Conservation (phyloP, 2,113 vertebrate species). For the Entelurus aequoreus region DNA sequence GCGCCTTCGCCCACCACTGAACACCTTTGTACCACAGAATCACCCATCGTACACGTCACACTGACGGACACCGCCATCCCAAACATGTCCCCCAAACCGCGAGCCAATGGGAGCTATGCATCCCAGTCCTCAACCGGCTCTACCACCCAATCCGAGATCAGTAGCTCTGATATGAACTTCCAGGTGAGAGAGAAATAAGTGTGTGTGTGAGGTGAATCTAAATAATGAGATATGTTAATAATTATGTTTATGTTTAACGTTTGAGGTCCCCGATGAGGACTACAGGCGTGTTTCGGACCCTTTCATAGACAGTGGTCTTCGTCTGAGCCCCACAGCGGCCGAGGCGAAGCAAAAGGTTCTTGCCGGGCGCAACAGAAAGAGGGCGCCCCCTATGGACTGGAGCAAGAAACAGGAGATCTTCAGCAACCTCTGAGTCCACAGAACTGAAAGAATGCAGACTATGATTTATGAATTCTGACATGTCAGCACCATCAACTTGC, state of each 20-base stretch:
- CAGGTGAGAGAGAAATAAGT: slow-evolving; percentile 69
- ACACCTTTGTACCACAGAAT: slow-evolving; percentile 19
- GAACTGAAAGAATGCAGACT: not conserved
- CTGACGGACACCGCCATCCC: slow-evolving; percentile 63
- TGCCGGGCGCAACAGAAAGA: slow-evolving; percentile 81
- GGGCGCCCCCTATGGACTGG: slow-evolving; percentile 95
- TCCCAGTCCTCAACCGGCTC: slow-evolving; percentile 76
- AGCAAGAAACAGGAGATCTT: slow-evolving; percentile 91
- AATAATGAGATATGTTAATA: not conserved
- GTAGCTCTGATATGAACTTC: slow-evolving; percentile 79
- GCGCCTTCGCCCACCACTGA: slow-evolving; percentile 32
- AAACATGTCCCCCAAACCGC: slow-evolving; percentile 65
- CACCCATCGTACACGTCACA: slow-evolving; percentile 51
- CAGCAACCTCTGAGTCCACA: slow-evolving; percentile 84
- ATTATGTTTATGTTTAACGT: slow-evolving; percentile 5
- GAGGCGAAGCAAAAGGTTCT: slow-evolving; percentile 87
- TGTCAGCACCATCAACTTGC: not conserved
- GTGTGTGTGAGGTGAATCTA: not conserved
- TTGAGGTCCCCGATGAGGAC: slow-evolving; percentile 65
- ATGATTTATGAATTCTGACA: not conserved
- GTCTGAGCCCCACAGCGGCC: slow-evolving; percentile 86
- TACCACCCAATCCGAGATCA: slow-evolving; percentile 65
- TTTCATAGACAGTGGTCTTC: slow-evolving; percentile 80
- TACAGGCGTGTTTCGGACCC: slow-evolving; percentile 75
- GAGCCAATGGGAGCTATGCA: slow-evolving; percentile 79